Evolutionary conservation across 2,113 vertebrate genomes (phyloP).

Genomic region (Hucho hucho): DNA sequence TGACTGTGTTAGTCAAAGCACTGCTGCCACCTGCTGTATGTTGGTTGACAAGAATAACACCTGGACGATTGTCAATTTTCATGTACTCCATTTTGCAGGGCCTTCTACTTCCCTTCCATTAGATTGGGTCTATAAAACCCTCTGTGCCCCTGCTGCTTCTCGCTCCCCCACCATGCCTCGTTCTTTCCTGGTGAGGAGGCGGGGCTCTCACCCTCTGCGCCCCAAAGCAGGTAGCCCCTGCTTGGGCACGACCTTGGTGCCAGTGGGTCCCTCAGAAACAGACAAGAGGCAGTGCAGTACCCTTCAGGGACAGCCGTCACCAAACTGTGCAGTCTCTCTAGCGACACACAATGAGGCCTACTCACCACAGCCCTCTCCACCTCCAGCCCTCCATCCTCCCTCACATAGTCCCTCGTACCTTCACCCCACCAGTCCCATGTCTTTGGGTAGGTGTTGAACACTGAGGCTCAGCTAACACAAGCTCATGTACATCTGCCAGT

Average conservation of each 20-base stretch:
- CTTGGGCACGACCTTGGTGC: constrained; percentile 7
- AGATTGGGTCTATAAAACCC: not conserved
- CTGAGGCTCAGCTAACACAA: too few species aligned
- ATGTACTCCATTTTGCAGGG: constrained; percentile 1
- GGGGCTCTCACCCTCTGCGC: constrained; percentile 50
- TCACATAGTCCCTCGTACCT: not conserved
- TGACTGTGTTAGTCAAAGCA: not conserved
- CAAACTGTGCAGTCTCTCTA: not conserved
- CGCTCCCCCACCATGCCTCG: constrained; percentile 65
- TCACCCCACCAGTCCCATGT: not conserved
- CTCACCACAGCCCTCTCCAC: constrained; percentile 13
- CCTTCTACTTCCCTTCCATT: not conserved
- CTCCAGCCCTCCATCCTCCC: not conserved
- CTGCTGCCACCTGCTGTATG: not conserved
- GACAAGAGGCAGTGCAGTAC: constrained; percentile 19
- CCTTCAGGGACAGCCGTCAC: constrained; percentile 32
- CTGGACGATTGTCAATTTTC: too few species aligned
- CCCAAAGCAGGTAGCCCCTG: constrained; percentile 22
- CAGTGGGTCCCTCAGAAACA: constrained; percentile 4
- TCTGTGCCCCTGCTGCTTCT: not conserved
- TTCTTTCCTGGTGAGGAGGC: constrained; percentile 76
- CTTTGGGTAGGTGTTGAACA: too few species aligned
- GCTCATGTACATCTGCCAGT: too few species aligned
- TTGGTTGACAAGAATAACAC: not conserved
- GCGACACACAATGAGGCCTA: not conserved